These are phyloP conservation scores for Stylophora pistillata DNA, from an alignment of 64 coral and sea anemone genomes.

Conservation along the genomic window DNA sequence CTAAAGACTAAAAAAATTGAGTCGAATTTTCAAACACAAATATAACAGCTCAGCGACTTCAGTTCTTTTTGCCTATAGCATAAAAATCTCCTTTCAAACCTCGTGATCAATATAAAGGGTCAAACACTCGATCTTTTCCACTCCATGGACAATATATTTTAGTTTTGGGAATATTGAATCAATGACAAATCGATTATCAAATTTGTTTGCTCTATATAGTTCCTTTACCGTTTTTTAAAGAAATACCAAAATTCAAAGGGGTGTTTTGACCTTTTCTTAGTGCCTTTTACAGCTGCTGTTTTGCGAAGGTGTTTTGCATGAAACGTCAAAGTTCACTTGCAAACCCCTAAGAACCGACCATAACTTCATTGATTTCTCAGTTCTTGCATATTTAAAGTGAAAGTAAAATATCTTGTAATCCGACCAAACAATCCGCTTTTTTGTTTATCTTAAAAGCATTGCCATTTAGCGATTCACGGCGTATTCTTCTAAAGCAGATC, in stretches of 20 bases:
- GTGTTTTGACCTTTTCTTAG: neutral
- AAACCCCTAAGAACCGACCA: neutral
- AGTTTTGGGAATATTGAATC: neutral
- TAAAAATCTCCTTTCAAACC: too few relatives aligned
- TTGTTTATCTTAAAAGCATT: slow-evolving; percentile 40
- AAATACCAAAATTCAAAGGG: neutral
- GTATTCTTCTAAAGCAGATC: slow-evolving; percentile 24
- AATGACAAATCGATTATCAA: neutral
- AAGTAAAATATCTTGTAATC: slow-evolving; percentile 3
- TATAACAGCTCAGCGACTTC: too few relatives aligned
- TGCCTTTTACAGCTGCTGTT: neutral
- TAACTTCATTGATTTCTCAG: neutral
- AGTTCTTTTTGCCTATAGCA: too few relatives aligned
- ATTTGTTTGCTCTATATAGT: neutral
- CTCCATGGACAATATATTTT: too few relatives aligned
- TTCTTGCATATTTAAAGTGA: neutral
- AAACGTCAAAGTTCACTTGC: neutral
- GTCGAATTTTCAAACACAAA: too few relatives aligned
- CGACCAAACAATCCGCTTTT: slow-evolving; percentile 9
- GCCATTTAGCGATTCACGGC: slow-evolving; percentile 3
- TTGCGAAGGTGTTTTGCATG: neutral
- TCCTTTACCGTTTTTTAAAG: neutral
- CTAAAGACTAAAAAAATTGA: too few relatives aligned
- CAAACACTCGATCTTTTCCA: too few relatives aligned
- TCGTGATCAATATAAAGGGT: too few relatives aligned